phyloP scores from a whole-genome alignment of 2,797 vertebrate genomes.

The Percopsis omiscomaycus region DNA sequence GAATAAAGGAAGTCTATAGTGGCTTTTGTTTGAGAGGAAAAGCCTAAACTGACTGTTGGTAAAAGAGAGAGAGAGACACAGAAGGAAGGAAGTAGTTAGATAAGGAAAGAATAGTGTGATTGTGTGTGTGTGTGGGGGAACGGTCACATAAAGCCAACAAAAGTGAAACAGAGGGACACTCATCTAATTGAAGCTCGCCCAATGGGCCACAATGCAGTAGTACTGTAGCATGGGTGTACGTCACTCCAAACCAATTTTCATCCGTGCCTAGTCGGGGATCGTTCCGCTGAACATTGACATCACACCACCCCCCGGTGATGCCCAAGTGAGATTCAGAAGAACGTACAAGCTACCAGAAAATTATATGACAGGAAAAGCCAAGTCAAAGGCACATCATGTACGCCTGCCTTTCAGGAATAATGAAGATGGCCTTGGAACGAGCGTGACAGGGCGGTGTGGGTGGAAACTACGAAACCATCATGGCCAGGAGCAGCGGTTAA shows the following conservation, averaged over 20 bases:
- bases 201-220: too few relatives aligned
- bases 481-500: neutral
- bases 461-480: constrained; percentile 8
- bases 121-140: neutral
- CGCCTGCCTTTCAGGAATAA: neutral
- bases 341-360: neutral
- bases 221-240: neutral
- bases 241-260: constrained; percentile 39
- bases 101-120: constrained; percentile 20
- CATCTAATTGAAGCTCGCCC: too few relatives aligned
- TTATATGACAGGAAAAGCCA: neutral
- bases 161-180: neutral
- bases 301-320: constrained; percentile 41
- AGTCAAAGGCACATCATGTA: neutral
- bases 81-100: constrained; percentile 60
- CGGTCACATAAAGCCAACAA: constrained; percentile 22
- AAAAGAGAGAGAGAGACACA: too few relatives aligned
- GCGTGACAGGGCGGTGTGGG: neutral
- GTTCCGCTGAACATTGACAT: constrained; percentile 17
- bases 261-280: constrained; percentile 55
- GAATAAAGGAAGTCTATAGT: neutral
- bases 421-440: constrained; percentile 4
- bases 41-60: neutral
- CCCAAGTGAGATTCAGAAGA: constrained; percentile 51
- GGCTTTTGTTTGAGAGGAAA: neutral